A percentile compares a stretch with the other conserved stretches of the same genome.
These are phyloP conservation scores for Trissoscelio sp. DNA, from an alignment of 2,888 invertebrate genomes.

Conservation along the genomic window DNA sequence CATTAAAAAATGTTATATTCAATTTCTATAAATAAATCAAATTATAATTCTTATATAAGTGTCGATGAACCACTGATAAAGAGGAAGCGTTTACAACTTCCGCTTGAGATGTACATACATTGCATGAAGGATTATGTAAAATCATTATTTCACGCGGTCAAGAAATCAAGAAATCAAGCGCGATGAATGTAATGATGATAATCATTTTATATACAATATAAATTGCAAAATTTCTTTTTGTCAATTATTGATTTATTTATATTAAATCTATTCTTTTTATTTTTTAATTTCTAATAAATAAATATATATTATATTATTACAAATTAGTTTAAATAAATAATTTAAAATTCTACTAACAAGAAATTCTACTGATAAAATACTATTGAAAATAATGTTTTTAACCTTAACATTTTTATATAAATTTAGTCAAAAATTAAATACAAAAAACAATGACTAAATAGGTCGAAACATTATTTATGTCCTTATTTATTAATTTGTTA, in stretches of 20 bases:
- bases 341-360: no score
- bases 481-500: no score
- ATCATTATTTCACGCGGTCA: slow-evolving; percentile 49
- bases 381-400: no score
- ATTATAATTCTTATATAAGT: slow-evolving; percentile 36
- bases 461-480: no score
- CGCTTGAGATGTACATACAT: slow-evolving; percentile 29
- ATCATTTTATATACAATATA: not conserved
- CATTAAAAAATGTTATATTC: slow-evolving; percentile 26
- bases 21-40: slow-evolving; percentile 48
- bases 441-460: no score
- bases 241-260: not conserved
- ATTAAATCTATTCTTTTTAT: not conserved
- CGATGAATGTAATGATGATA: slow-evolving; percentile 11
- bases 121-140: slow-evolving; percentile 47
- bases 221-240: slow-evolving; percentile 13
- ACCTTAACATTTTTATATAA: no score
- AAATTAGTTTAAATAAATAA: no score
- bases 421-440: no score
- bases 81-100: slow-evolving; percentile 57
- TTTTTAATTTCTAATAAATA: no score
- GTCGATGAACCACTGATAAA: slow-evolving; percentile 53
- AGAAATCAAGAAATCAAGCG: slow-evolving; percentile 33
- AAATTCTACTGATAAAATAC: no score
- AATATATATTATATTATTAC: no score